Conservation (phyloP, 1,140 invertebrate species). For the Physella acuta region DNA sequence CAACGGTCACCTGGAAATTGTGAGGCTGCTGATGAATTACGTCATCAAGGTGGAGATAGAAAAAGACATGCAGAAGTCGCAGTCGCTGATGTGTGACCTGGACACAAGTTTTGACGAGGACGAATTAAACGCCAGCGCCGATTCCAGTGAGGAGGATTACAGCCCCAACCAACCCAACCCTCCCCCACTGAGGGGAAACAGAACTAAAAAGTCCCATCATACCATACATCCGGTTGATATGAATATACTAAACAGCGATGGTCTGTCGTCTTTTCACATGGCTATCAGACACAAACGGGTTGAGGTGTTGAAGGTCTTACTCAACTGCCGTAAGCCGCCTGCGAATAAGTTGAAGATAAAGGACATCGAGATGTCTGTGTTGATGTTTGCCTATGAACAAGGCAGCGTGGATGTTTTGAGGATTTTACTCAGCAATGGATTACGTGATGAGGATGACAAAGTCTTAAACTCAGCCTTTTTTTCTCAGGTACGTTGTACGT, state of each 20-base stretch:
- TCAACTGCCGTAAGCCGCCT: slow-evolving; percentile 69
- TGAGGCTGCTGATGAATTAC: slow-evolving; percentile 64
- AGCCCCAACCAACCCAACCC: not conserved
- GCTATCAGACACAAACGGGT: slow-evolving; percentile 73
- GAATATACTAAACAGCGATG: slow-evolving; percentile 30
- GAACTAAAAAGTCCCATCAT: not conserved
- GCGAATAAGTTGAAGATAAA: slow-evolving; percentile 55
- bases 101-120: not conserved
- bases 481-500: slow-evolving; percentile 46
- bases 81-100: not conserved
- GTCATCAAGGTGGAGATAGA: slow-evolving; percentile 70
- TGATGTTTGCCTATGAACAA: slow-evolving; percentile 74
- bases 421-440: slow-evolving; percentile 81
- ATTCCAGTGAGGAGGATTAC: not conserved
- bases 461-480: slow-evolving; percentile 74
- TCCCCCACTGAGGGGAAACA: too few relatives aligned
- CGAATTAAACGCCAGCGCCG: not conserved
- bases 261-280: slow-evolving; percentile 39
- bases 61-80: not conserved
- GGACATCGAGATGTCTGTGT: slow-evolving; percentile 61
- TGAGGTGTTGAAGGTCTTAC: slow-evolving; percentile 73
- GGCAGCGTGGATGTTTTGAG: slow-evolving; percentile 67
- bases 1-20: slow-evolving; percentile 37
- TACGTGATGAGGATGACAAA: slow-evolving; percentile 81
- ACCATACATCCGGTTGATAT: slow-evolving; percentile 31